Base-by-base conservation (phyloP, 2,113 vertebrate genomes). In the Petaurus breviceps region DNA sequence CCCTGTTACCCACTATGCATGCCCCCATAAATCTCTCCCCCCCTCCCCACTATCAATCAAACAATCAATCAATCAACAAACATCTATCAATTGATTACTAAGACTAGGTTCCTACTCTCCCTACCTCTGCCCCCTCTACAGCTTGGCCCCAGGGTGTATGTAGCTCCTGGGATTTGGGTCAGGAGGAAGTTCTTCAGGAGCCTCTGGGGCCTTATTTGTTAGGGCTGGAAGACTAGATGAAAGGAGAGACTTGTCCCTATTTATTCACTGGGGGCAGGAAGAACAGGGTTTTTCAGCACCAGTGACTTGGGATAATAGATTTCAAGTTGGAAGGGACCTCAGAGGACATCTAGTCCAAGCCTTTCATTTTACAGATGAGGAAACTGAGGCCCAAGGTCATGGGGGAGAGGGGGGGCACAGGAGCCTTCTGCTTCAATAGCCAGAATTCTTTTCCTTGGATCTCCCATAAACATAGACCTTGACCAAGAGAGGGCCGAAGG, bases 141-240 rank as follows among this genome's bases (percentile, higher is more conserved):
- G 49, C n/a, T 84, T 43, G 37, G n/a, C 22, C 26, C n/a, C 96
- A 57, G 92, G 90, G 89, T 92, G 90, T n/a, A n/a, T n/a, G n/a
- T 93, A 43, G 16, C 95, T 95, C 93, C 49, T 46, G 92, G 57
- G 95, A 93, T 84, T 90, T 94, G 90, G 55, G 94, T 89, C 92
- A 92, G 84, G 91, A 11, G 43, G 90, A 51, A 95, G 94, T 50
- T 91, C 92, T 91, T 1, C 55, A 50, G 49, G 53, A 92, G 25
- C 57, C 68, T 91, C 93, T 55, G 31, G 57, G 57, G 95, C 49
- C 89, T 95, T 57, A 57, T 26, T 89, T 93, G 68, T 50, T 94
- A 94, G 19, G 92, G 47, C 57, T 51, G 37, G 93, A 57, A 89
- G 93, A 50, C 84, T 4, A n/a, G 37, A 77, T 2, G 68, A n/a